Base-by-base conservation (phyloP, 2,888 invertebrate genomes). In the Argynnis bischoffii region DNA sequence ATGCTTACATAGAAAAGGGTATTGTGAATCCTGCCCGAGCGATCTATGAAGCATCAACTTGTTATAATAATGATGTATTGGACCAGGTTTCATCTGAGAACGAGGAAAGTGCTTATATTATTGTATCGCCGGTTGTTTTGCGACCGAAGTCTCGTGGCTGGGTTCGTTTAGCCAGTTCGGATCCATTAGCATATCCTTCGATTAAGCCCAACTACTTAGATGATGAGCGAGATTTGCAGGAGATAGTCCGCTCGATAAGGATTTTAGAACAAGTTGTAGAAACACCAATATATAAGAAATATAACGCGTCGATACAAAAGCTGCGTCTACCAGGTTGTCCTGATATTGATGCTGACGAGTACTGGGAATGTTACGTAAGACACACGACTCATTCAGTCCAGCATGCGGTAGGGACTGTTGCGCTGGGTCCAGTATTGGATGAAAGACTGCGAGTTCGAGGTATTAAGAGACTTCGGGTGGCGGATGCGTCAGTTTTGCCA, bases 301-400 rank as follows among this genome's bases (percentile, higher is more conserved):
- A 74, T 0, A 77, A 81, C 11, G 86, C 83, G 0, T 74, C 76
- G 0, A 65, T 88, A 0, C 55, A 84, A 5, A 74, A 66, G 6
- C 56, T 83, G 48, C 55, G 74, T 4, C 53, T 88, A 3, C 73
- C 78, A 6, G 83, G 74, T 0, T 89, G 89, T 66, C 81, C 83
- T 3, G 68, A 6, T 0, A 70, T 72, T 35, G 69, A 54, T 13
- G 57, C 26, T 3, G 73, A 71, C 11, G 67, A 69, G 0, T 89
- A 88, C 77, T 87, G 86, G 86, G 71, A 70, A n/a, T 89, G 89
- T 72, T 88, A 86, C 76, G 76, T 69, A 61, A 79, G 84, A 14
- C 84, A 87, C 72, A 76, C 88, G 84, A 86, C 88, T 66, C 76
- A 75, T 57, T 69, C 76, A 2, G 70, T 78, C 65, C 82, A 75